Conservation (phyloP, 2,888 invertebrate species). For the Caenorhabditis parvicauda region DNA sequence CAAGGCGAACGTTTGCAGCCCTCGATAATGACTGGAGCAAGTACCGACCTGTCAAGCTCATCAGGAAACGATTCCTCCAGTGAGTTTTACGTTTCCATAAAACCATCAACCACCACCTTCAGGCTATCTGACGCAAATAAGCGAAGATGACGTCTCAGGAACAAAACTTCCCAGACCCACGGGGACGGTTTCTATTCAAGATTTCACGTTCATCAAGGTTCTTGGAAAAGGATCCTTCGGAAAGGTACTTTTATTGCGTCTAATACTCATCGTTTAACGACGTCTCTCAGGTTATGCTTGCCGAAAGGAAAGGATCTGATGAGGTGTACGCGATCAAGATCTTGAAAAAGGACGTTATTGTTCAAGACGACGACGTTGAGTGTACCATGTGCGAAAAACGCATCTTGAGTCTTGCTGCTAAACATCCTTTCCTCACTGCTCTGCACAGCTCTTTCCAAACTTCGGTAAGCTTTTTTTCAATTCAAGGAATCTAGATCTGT, state of each 20-base stretch:
- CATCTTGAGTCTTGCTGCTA: constrained; percentile 77
- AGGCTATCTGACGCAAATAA: constrained; percentile 26
- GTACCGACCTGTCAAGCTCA: constrained; percentile 33
- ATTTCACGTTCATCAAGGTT: constrained; percentile 96
- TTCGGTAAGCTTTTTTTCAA: constrained; percentile 74
- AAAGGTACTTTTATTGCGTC: constrained; percentile 66
- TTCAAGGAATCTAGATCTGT: no score
- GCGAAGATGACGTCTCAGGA: constrained; percentile 25
- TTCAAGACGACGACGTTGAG: constrained; percentile 96
- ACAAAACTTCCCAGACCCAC: neutral
- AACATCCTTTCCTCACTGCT: constrained; percentile 97
- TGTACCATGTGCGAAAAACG: constrained; percentile 99
- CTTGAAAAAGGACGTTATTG: constrained; percentile 98
- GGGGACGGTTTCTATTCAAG: constrained; percentile 67
- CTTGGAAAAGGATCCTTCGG: constrained; percentile 98
- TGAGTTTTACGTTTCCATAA: neutral
- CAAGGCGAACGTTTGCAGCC: constrained; percentile 27
- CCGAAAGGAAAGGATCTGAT: constrained; percentile 94
- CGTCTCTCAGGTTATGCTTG: constrained; percentile 81
- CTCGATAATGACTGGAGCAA: constrained; percentile 43
- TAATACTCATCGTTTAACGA: neutral
- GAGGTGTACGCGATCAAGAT: constrained; percentile 98
- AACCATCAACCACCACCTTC: neutral
- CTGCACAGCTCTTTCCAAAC: constrained; percentile 99
- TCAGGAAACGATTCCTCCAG: constrained; percentile 22